phyloP scores from a whole-genome alignment of 2,797 vertebrate species.

The Onychomys arenicola region DNA sequence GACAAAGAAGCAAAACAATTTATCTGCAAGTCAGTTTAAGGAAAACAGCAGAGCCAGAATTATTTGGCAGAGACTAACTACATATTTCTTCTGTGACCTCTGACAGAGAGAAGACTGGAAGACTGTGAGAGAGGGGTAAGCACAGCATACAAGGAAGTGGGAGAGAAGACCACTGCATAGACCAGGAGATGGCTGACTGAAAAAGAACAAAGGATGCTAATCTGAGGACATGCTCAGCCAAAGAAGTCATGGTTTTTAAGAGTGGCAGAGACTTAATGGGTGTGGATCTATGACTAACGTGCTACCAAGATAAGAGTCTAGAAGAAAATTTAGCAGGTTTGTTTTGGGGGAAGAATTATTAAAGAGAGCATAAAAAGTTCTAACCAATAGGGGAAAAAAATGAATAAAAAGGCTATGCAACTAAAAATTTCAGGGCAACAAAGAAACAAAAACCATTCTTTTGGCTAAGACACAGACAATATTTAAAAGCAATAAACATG shows the following conservation, averaged over 20 bases:
- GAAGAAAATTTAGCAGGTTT: neutral
- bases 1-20: conserved; percentile 82
- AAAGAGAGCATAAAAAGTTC: neutral
- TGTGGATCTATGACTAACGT: neutral
- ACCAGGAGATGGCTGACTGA: conserved; percentile 16
- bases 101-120: conserved; percentile 46
- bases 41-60: conserved; percentile 81
- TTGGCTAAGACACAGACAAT: neutral
- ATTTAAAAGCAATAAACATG: neutral
- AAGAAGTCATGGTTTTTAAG: neutral
- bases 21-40: conserved; percentile 81
- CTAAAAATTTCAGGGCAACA: conserved; percentile 19
- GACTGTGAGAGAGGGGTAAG: conserved; percentile 51
- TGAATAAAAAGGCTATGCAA: neutral
- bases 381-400: neutral
- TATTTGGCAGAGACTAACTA: conserved; percentile 81
- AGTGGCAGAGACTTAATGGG: conserved; percentile 43
- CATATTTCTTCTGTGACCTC: conserved; percentile 82
- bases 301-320: conserved; percentile 2
- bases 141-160: conserved; percentile 20
- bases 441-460: neutral
- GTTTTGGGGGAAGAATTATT: neutral
- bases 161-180: conserved; percentile 31
- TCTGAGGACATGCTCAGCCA: neutral
- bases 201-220: neutral